Percentiles rank a stretch among this genome's conserved stretches.
Conservation (phyloP, 2,888 invertebrate genomes). For the Plebejus melissa region DNA sequence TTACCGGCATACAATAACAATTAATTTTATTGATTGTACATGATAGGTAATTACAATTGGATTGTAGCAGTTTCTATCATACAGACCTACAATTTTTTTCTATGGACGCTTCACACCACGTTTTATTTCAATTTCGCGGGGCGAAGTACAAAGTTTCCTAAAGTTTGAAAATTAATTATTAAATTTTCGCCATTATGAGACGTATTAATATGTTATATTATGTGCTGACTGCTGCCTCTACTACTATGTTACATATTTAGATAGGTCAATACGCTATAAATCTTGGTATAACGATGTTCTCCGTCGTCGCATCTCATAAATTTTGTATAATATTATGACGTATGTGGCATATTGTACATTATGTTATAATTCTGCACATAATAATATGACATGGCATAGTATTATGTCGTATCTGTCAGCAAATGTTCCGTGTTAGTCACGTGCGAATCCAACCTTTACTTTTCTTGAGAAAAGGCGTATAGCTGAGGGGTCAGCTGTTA, state of each 20-base stretch:
- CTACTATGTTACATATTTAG: neutral
- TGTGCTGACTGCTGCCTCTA: neutral
- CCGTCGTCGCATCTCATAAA: neutral
- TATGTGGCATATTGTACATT: neutral
- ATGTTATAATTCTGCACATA: neutral
- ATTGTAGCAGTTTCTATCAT: no score
- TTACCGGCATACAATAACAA: no score
- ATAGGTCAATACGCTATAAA: neutral
- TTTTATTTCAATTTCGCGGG: neutral
- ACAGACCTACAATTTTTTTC: no score
- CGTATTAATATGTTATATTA: no score
- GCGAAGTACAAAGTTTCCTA: neutral
- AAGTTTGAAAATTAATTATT: neutral
- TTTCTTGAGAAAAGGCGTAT: neutral
- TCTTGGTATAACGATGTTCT: neutral
- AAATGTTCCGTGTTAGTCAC: neutral
- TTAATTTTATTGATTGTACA: no score
- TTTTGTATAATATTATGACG: neutral
- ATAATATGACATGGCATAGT: neutral
- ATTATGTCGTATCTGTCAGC: neutral
- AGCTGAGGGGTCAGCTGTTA: neutral
- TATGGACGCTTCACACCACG: no score
- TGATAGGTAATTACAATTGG: no score
- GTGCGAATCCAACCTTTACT: constrained; percentile 6
- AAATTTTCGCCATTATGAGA: no score